Evolutionary conservation across 2,797 vertebrate genomes (phyloP).

Genomic region (Euphonia xanthogaster): DNA sequence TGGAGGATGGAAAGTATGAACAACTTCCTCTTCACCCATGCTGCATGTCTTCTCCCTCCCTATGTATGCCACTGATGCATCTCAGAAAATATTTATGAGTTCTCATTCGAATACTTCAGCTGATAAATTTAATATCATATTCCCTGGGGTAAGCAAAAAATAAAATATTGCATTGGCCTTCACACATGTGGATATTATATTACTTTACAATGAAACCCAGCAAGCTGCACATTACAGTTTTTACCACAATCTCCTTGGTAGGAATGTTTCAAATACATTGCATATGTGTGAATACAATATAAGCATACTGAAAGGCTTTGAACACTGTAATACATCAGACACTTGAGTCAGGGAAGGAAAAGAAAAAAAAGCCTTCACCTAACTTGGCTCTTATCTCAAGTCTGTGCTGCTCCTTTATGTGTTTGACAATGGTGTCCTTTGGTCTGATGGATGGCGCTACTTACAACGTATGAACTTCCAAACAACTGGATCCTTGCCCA

Average conservation of each 20-base stretch:
- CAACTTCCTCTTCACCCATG: not conserved
- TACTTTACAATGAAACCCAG: slow-evolving; percentile 64
- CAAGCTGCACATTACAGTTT: slow-evolving; percentile 57
- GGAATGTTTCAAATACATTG: slow-evolving; percentile 71
- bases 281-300: slow-evolving; percentile 58
- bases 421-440: not conserved
- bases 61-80: not conserved
- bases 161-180: slow-evolving; percentile 61
- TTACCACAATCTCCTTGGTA: slow-evolving; percentile 68
- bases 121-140: slow-evolving; percentile 71
- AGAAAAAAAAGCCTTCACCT: not conserved
- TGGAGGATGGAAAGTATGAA: not conserved
- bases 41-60: not conserved
- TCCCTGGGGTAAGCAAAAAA: slow-evolving; percentile 60
- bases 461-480: rapidly evolving
- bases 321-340: slow-evolving; percentile 52
- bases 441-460: not conserved
- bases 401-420: not conserved
- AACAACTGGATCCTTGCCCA: not conserved
- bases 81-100: slow-evolving; percentile 68
- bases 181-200: slow-evolving; percentile 64
- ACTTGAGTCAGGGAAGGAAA: not conserved
- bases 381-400: not conserved
- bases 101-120: slow-evolving; percentile 61
- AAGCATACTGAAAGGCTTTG: slow-evolving; percentile 52